These are phyloP conservation scores for Sarcoramphus papa DNA, from an alignment of 2,797 vertebrate species.

Conservation along the genomic window DNA sequence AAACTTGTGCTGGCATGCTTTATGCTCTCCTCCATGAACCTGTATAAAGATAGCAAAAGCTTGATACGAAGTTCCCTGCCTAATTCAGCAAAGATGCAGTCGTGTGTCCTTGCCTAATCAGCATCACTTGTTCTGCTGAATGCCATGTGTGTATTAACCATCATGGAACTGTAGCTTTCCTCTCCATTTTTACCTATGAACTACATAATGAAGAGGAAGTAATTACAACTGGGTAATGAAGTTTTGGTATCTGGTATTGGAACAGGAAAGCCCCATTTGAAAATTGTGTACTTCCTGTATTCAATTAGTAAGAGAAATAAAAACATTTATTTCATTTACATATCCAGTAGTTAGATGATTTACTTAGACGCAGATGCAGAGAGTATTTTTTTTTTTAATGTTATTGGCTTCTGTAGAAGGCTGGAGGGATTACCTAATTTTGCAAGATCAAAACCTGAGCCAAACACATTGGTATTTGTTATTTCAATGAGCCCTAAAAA, in stretches of 20 bases:
- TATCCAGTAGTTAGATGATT: background rate
- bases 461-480: background rate
- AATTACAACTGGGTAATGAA: slow-evolving; percentile 14
- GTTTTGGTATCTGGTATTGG: background rate
- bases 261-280: background rate
- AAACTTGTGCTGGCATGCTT: background rate
- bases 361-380: background rate
- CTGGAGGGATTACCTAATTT: background rate
- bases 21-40: background rate
- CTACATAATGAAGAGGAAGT: background rate
- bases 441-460: background rate
- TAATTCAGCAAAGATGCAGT: background rate
- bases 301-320: background rate
- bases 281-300: slow-evolving; percentile 18
- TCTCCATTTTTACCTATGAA: background rate
- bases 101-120: background rate
- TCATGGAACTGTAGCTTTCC: background rate
- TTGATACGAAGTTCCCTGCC: accelerated
- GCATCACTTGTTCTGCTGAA: background rate
- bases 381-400: background rate
- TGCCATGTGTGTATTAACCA: background rate
- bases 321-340: background rate
- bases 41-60: background rate
- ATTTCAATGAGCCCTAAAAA: background rate
- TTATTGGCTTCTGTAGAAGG: background rate